Evolutionary conservation across 2,888 invertebrate genomes (phyloP), one percentile per base, ranked within the genome.

Genomic region (Drosophila robusta): DNA sequence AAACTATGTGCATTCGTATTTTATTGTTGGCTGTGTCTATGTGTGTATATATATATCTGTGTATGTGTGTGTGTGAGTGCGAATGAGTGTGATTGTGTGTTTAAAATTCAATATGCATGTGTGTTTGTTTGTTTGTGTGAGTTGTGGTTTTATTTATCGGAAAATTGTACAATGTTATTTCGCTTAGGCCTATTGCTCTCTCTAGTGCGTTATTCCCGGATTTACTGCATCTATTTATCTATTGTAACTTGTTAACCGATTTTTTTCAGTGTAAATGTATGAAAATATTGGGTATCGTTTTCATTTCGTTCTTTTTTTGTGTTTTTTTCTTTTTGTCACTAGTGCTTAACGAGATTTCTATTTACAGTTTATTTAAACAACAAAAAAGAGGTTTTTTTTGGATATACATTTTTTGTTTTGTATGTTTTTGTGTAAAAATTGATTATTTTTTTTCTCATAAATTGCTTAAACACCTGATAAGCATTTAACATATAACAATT

Each of bases 271-370:
- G 39, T 67, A 63, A 16, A 56, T 51, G 26, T 71, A 55, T 34
- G 62, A 69, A 62, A 74, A 83, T 87, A 67, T 84, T 62, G 75
- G 60, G 46, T 56, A 44, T 58, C 16, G 29, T 42, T 57, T 75
- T 62, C 54, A 55, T 72, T 64, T 78, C 58, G 50, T 45, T 61
- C 60, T 29, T 50, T 32, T 45, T 50, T 18, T 16, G 41, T 62
- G 41, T 50, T 39, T 57, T 57, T 64, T 49, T 55, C 46, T 54
- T 66, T 61, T 57, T 57, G 32, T 78, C 67, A 75, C 72, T 80
- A 78, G 64, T 61, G 61, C 82, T 82, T 82, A 87, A 87, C 85
- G 83, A 84, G 83, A 84, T 84, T 84, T 70, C 88, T 84, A 86
- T 82, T 22, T 85, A 85, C 86, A 87, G 50, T 24, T 26, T 50